These are phyloP conservation scores for Collichthys lucidus DNA, from an alignment of 2,113 vertebrate species.

Conservation along the genomic window DNA sequence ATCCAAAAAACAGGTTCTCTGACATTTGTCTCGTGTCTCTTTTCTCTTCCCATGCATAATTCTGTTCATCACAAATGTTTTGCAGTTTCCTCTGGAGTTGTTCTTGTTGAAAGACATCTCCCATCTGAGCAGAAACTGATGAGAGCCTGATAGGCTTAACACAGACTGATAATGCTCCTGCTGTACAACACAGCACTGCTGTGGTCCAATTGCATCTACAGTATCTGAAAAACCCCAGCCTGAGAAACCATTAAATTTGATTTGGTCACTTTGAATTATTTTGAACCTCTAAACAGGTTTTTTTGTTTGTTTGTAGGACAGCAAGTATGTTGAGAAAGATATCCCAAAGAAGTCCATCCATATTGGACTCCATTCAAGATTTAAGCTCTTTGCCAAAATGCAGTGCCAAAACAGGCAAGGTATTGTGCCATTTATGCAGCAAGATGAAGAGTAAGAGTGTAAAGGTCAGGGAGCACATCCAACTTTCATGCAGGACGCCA, in stretches of 20 bases:
- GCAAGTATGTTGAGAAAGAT: too few species aligned
- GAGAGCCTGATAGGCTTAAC: constrained; percentile 40
- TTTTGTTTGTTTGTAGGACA: too few species aligned
- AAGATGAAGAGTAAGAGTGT: too few species aligned
- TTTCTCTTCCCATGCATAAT: constrained; percentile 31
- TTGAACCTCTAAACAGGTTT: not conserved
- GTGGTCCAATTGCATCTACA: not conserved
- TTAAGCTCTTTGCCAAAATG: too few species aligned
- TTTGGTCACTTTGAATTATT: not conserved
- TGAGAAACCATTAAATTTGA: too few species aligned
- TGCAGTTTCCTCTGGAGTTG: constrained; percentile 28
- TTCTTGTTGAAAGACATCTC: constrained; percentile 29
- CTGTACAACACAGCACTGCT: not conserved
- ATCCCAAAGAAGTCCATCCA: too few species aligned
- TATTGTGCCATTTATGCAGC: too few species aligned
- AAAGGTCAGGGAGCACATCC: too few species aligned
- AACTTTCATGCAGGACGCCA: too few species aligned
- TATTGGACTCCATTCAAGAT: too few species aligned
- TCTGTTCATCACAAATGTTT: constrained; percentile 37
- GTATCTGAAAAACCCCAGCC: too few species aligned
- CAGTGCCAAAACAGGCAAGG: not conserved
- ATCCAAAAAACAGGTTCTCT: constrained; percentile 56
- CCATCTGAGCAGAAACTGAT: constrained; percentile 38
- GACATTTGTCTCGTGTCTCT: constrained; percentile 37
- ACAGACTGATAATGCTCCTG: constrained; percentile 15